These are phyloP conservation scores for Bombus difficillimus DNA, from an alignment of 1,140 invertebrate species.

Conservation along the genomic window DNA sequence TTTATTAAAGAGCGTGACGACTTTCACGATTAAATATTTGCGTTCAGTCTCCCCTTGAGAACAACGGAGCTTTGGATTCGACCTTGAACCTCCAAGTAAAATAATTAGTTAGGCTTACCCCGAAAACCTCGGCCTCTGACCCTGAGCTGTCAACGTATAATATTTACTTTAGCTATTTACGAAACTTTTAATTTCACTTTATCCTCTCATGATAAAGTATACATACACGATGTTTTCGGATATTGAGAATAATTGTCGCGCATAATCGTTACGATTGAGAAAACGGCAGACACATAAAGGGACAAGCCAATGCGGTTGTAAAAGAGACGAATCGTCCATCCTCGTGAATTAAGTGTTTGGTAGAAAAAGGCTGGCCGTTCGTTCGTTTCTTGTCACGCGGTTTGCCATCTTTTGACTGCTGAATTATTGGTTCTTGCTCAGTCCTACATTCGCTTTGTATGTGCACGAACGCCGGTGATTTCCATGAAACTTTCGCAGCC, in stretches of 20 bases:
- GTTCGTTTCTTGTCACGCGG: neutral
- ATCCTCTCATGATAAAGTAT: too few species aligned
- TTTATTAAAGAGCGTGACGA: too few species aligned
- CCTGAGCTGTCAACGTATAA: too few species aligned
- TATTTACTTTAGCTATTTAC: too few species aligned
- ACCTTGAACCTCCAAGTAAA: too few species aligned
- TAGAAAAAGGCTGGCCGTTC: neutral
- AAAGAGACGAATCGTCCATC: neutral
- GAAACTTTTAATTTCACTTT: too few species aligned
- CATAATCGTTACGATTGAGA: neutral
- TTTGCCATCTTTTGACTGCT: neutral
- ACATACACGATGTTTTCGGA: neutral
- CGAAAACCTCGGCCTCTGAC: too few species aligned
- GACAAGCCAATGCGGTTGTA: neutral
- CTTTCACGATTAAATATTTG: too few species aligned
- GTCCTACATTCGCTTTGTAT: conserved; percentile 27
- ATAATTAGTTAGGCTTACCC: too few species aligned
- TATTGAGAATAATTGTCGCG: neutral
- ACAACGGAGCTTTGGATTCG: too few species aligned
- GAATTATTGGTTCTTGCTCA: conserved; percentile 26
- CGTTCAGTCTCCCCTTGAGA: too few species aligned
- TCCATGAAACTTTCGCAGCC: conserved; percentile 14
- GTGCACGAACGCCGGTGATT: conserved; percentile 22
- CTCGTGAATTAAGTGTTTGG: neutral
- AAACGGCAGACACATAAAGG: neutral